Evolutionary conservation across 2,888 invertebrate species (phyloP).

Genomic region (Oscheius sp.): DNA sequence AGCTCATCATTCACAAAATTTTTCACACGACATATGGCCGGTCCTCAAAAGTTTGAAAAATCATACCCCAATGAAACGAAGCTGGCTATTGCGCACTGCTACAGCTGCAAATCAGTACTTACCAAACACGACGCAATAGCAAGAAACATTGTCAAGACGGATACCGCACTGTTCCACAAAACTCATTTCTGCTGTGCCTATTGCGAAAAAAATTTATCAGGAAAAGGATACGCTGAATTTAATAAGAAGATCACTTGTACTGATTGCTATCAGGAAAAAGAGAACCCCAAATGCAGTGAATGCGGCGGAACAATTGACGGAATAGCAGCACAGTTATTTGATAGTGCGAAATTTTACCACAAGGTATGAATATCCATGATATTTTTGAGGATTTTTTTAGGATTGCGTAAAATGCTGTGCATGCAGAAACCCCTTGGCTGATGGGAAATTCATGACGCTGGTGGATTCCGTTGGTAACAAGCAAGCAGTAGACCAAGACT

Average conservation of each 20-base stretch:
- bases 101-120: constrained; percentile 8
- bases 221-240: not conserved
- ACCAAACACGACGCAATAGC: not conserved
- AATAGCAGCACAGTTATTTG: not conserved
- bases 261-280: not conserved
- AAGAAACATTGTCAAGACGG: constrained; percentile 8
- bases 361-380: not conserved
- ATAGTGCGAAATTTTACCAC: not conserved
- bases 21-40: not conserved
- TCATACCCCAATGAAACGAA: not conserved
- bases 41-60: no score
- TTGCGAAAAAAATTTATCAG: not conserved
- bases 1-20: not conserved
- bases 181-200: constrained; percentile 1
- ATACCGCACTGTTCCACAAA: not conserved
- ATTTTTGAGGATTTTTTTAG: not conserved
- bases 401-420: constrained; percentile 9
- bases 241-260: not conserved
- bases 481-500: not conserved
- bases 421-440: not conserved
- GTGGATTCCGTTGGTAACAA: not conserved
- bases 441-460: not conserved
- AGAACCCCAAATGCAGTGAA: not conserved
- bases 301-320: not conserved
- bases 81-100: not conserved